These are phyloP conservation scores for Clarias laeviceps DNA, from an alignment of 2,797 vertebrate genomes.

Conservation along the genomic window DNA sequence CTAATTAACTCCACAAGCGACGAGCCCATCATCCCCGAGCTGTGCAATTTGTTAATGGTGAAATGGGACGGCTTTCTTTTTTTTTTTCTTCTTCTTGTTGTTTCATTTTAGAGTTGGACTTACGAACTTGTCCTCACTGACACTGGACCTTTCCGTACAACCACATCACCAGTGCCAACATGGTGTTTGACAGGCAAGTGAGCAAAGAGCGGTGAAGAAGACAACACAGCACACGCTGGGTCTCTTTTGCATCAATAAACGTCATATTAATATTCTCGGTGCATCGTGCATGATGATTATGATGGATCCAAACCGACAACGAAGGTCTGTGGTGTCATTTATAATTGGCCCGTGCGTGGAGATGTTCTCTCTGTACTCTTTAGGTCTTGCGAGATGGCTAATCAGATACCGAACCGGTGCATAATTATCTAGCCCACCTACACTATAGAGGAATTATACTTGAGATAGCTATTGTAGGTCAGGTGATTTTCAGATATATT, in stretches of 20 bases:
- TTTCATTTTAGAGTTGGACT: background rate
- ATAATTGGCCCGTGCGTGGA: conserved; percentile 54
- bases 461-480: conserved; percentile 20
- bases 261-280: conserved; percentile 63
- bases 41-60: background rate
- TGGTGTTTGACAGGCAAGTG: conserved; percentile 34
- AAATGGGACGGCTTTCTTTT: background rate
- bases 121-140: conserved; percentile 2
- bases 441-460: conserved; percentile 15
- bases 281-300: conserved; percentile 54
- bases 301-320: conserved; percentile 60
- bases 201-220: conserved; percentile 33
- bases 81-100: background rate
- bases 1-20: background rate
- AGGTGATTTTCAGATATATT: conserved; percentile 21
- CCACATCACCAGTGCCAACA: background rate
- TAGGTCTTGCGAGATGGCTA: conserved; percentile 36
- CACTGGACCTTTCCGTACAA: conserved; percentile 5
- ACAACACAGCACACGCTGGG: background rate
- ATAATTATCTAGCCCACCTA: conserved; percentile 56
- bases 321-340: conserved; percentile 56
- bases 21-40: background rate
- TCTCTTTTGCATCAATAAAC: conserved; percentile 59
- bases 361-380: conserved; percentile 44
- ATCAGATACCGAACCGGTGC: conserved; percentile 50